A percentile compares a stretch with the other conserved stretches of the same genome.
These are phyloP conservation scores for Tragulus kanchil DNA, from an alignment of 2,113 vertebrate species.

Conservation along the genomic window DNA sequence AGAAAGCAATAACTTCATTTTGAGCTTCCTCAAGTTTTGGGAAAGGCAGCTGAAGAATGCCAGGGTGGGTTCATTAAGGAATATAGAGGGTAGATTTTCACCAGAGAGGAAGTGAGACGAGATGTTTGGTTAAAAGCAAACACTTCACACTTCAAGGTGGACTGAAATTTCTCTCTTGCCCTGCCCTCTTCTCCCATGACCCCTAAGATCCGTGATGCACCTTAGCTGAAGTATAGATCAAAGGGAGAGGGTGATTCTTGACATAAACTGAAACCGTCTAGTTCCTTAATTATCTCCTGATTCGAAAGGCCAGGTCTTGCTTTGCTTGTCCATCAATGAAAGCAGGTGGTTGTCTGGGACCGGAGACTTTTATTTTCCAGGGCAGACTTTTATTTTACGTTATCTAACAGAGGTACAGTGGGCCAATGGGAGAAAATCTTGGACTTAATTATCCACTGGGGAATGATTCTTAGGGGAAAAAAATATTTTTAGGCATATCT, in stretches of 20 bases:
- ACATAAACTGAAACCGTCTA: constrained; percentile 82
- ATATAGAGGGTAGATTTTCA: constrained; percentile 79
- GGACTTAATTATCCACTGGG: background rate
- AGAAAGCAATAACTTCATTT: background rate
- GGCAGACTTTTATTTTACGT: constrained; percentile 65
- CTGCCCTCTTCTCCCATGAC: constrained; percentile 84
- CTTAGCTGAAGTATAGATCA: constrained; percentile 86
- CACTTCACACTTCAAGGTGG: constrained; percentile 87
- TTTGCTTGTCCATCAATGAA: constrained; percentile 77
- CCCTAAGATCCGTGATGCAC: constrained; percentile 81
- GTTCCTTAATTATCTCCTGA: constrained; percentile 85
- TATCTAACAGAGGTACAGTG: constrained; percentile 69
- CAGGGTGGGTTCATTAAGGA: constrained; percentile 59
- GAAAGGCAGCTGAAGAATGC: constrained; percentile 44
- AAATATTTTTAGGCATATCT: accelerated
- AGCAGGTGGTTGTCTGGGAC: constrained; percentile 73
- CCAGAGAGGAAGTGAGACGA: constrained; percentile 71
- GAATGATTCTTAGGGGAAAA: background rate
- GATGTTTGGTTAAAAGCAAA: constrained; percentile 85
- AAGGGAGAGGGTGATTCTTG: constrained; percentile 84
- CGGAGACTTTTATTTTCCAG: constrained; percentile 69
- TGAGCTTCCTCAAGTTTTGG: constrained; percentile 32
- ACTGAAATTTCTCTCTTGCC: constrained; percentile 81
- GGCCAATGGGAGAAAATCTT: constrained; percentile 21
- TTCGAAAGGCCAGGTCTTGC: constrained; percentile 75